Percentiles rank a stretch among this genome's conserved stretches.
Evolutionary conservation across 2,113 vertebrate species (phyloP).

Genomic region (Struthidea cinerea): DNA sequence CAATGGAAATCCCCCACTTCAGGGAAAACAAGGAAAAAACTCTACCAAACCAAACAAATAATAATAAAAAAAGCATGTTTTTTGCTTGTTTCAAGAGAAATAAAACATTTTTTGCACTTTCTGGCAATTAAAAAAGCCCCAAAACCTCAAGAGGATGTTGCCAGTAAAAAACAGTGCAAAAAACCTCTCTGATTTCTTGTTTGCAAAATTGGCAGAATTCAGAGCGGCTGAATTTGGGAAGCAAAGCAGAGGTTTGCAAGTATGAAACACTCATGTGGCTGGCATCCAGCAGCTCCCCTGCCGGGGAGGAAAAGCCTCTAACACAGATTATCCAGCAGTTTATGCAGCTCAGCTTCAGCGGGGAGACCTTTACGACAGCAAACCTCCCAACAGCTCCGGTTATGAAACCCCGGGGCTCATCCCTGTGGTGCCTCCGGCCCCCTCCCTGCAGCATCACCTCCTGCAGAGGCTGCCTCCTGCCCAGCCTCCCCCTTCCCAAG

Average conservation of each 20-base stretch:
- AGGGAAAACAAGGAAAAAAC: not conserved
- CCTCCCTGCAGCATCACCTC: not conserved
- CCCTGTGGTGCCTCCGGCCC: fast-evolving
- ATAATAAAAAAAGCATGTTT: not conserved
- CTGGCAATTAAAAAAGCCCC: not conserved
- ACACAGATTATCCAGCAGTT: conserved; percentile 2
- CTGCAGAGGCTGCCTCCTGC: not conserved
- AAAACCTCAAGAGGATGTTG: not conserved
- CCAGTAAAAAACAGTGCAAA: not conserved
- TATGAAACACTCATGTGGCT: not conserved
- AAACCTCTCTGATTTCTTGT: not conserved
- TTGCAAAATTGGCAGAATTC: not conserved
- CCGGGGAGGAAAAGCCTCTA: conserved; percentile 7
- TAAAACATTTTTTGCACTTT: not conserved
- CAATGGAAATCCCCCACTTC: not conserved
- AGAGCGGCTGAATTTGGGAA: not conserved
- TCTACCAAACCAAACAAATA: not conserved
- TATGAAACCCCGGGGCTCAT: not conserved
- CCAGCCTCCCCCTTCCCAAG: not conserved
- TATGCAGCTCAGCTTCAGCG: not conserved
- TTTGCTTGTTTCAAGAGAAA: not conserved
- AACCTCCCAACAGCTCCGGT: not conserved
- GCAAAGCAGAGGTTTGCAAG: not conserved
- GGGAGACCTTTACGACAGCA: not conserved
- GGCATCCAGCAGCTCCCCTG: not conserved